Conservation (phyloP, 2,888 invertebrate species). For the Drosophila seclusa region DNA sequence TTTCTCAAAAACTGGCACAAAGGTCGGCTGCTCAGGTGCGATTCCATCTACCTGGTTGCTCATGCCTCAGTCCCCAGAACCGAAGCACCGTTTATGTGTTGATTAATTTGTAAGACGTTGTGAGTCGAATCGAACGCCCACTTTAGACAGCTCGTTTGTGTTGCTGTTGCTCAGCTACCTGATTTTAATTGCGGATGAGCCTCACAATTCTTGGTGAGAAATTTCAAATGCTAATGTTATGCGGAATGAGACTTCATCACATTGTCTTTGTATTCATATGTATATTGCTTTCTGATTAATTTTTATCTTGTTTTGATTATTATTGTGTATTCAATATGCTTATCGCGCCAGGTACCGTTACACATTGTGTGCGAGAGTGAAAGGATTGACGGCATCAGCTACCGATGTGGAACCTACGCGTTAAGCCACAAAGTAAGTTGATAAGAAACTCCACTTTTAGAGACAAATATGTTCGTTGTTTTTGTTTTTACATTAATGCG, state of each 20-base stretch:
- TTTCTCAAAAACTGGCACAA: constrained; percentile 64
- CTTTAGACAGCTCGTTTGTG: constrained; percentile 37
- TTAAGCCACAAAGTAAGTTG: constrained; percentile 20
- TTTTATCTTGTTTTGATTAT: constrained; percentile 51
- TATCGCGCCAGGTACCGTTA: constrained; percentile 50
- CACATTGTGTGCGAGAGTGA: constrained; percentile 58
- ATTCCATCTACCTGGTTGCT: constrained; percentile 40
- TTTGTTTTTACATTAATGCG: constrained; percentile 11
- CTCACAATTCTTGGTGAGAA: constrained; percentile 42
- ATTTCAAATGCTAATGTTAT: constrained; percentile 54
- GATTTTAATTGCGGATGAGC: constrained; percentile 39
- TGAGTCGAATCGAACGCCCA: constrained; percentile 60
- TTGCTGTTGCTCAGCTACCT: constrained; percentile 53
- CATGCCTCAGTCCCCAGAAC: constrained; percentile 24
- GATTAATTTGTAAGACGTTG: constrained; percentile 73
- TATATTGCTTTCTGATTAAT: constrained; percentile 65
- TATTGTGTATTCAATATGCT: constrained; percentile 45
- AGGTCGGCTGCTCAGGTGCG: constrained; percentile 55
- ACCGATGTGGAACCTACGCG: constrained; percentile 58
- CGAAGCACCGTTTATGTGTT: constrained; percentile 63
- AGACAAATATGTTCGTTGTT: neutral
- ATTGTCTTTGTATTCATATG: constrained; percentile 35
- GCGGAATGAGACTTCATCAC: constrained; percentile 32
- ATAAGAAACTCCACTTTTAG: constrained; percentile 15
- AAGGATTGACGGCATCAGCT: constrained; percentile 61